These are phyloP conservation scores for Pachydiplax longipennis DNA, from an alignment of 2,888 invertebrate species.

Conservation along the genomic window DNA sequence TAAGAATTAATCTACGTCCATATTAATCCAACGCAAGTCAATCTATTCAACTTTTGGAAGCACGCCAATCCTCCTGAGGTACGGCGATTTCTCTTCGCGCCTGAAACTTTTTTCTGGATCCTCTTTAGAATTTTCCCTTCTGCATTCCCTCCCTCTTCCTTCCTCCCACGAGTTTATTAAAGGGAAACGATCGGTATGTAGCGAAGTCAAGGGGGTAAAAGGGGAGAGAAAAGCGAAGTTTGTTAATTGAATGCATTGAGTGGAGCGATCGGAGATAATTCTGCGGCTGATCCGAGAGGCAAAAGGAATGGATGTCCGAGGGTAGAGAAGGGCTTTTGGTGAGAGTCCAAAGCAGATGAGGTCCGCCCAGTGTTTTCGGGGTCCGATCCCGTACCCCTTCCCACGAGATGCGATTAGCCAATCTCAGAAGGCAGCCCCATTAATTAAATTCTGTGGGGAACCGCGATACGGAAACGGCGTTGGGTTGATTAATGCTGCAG, in stretches of 20 bases:
- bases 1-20: no score
- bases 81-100: no score
- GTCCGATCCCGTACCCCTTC: not conserved
- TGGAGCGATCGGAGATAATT: not conserved
- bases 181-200: no score
- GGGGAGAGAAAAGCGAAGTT: not conserved
- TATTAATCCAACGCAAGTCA: no score
- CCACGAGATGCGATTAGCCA: not conserved
- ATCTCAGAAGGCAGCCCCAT: conserved; percentile 27
- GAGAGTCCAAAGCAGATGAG: not conserved
- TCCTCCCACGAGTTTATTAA: no score
- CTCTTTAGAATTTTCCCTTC: no score
- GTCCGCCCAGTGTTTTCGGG: not conserved
- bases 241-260: not conserved
- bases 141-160: no score
- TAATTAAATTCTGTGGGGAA: conserved; percentile 30
- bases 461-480: conserved; percentile 1
- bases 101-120: no score
- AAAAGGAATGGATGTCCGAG: not conserved
- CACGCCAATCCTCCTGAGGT: no score
- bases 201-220: not conserved
- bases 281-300: not conserved
- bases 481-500: conserved; percentile 26
- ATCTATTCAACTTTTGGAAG: no score
- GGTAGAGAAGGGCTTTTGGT: not conserved